A percentile compares a stretch with the other conserved stretches of the same genome.
These are phyloP conservation scores for Helogale parvula DNA, from an alignment of 2,113 vertebrate genomes.

Conservation along the genomic window DNA sequence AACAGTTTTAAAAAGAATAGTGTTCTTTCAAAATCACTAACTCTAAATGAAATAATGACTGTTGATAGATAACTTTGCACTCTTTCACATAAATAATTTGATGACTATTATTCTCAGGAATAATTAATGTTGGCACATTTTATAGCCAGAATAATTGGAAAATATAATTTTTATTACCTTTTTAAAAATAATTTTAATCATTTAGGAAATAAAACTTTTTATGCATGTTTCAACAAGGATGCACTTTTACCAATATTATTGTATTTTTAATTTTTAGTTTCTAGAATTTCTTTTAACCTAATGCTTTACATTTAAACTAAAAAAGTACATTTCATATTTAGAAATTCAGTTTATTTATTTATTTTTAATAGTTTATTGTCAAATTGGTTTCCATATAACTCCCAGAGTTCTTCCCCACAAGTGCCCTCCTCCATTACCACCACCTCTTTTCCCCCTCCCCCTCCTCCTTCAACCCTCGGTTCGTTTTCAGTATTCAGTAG, in stretches of 20 bases:
- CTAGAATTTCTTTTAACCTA: not conserved
- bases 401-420: too few relatives aligned
- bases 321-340: not conserved
- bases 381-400: too few relatives aligned
- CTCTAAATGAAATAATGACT: not conserved
- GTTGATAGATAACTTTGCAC: not conserved
- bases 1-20: not conserved
- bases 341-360: not conserved
- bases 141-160: not conserved
- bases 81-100: not conserved
- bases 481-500: too few relatives aligned
- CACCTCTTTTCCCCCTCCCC: too few relatives aligned
- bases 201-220: not conserved
- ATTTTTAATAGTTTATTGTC: too few relatives aligned
- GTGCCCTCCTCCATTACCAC: too few relatives aligned
- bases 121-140: not conserved
- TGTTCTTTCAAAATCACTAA: not conserved
- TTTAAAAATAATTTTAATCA: not conserved
- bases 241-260: not conserved
- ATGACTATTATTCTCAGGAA: not conserved
- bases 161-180: not conserved
- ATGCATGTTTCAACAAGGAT: not conserved
- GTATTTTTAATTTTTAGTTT: not conserved
- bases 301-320: not conserved
- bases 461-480: too few relatives aligned